Evolutionary conservation across 1,140 invertebrate species (phyloP), one percentile per base, ranked within the genome.

Genomic region (Drosophila miranda): DNA sequence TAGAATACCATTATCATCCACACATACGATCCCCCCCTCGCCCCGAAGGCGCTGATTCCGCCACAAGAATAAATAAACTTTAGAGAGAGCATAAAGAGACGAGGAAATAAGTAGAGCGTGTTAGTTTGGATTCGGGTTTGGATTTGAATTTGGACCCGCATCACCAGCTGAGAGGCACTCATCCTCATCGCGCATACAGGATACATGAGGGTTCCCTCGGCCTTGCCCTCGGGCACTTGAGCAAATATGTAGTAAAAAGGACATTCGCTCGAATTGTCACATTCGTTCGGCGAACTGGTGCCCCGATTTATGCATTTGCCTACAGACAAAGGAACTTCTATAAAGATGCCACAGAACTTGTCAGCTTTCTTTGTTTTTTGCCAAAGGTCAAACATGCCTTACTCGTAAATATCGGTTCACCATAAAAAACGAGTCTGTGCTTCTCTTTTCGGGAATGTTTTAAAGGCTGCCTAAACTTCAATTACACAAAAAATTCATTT

Each of bases 261-360:
- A 74, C 73, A 74, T 74, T 77, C 73, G 63, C 77, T 63, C 44
- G 62, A 71, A 66, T 77, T 76, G 66, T 76, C 80, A 58, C 71
- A 84, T 62, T 57, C 53, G 62, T 64, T 41, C 49, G 55, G 41
- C 49, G 61, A 53, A 67, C 51, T 57, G 44, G 63, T 45, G 14
- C 45, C 23, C 43, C 34, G 64, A 76, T 81, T 63, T 58, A 64
- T 76, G 51, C 78, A 38, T 62, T 62, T 62, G 30, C 26, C 64
- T n/a, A 42, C 38, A n/a, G 41, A 57, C 42, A 42, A 28, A 28
- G 42, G 62, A 68, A 68, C 67, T 42, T 55, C 34, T 55, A 42
- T 46, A 67, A 68, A 23, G 49, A 46, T 9, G 48, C 30, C 43
- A 11, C 11, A 23, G 51, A 7, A 38, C 34, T 61, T 53, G 23